Evolutionary conservation across 2,797 vertebrate genomes (phyloP).

Genomic region (Nannoperca australis): DNA sequence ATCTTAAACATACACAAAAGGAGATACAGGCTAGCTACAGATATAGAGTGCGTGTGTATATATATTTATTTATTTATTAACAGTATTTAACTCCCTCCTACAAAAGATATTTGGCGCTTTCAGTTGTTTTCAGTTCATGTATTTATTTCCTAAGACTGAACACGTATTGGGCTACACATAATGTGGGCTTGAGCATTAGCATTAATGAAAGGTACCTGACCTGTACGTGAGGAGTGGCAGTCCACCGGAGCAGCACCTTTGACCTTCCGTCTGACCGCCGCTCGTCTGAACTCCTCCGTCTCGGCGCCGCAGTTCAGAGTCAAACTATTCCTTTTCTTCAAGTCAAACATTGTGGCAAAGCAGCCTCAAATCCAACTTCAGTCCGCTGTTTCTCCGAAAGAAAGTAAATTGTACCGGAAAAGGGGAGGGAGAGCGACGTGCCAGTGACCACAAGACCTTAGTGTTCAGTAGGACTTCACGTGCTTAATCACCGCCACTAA

Average conservation of each 20-base stretch:
- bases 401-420: accelerated
- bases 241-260: constrained; percentile 39
- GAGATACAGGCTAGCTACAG: neutral
- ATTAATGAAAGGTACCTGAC: constrained; percentile 36
- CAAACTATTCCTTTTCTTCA: constrained; percentile 72
- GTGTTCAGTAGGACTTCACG: neutral
- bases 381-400: neutral
- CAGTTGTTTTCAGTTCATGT: too few species aligned
- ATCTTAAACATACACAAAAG: too few species aligned
- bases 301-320: constrained; percentile 55
- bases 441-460: too few species aligned
- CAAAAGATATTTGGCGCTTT: neutral
- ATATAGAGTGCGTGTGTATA: too few species aligned
- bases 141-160: neutral
- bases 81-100: neutral
- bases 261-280: constrained; percentile 72
- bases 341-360: constrained; percentile 73
- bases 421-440: too few species aligned
- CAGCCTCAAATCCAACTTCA: neutral
- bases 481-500: constrained; percentile 1
- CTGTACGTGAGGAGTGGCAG: constrained; percentile 30
- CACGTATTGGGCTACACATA: neutral
- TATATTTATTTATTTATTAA: too few species aligned
- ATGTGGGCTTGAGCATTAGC: neutral
- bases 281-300: constrained; percentile 76